Conservation (phyloP, 2,888 invertebrate species). For the Rhodophaea formosa region DNA sequence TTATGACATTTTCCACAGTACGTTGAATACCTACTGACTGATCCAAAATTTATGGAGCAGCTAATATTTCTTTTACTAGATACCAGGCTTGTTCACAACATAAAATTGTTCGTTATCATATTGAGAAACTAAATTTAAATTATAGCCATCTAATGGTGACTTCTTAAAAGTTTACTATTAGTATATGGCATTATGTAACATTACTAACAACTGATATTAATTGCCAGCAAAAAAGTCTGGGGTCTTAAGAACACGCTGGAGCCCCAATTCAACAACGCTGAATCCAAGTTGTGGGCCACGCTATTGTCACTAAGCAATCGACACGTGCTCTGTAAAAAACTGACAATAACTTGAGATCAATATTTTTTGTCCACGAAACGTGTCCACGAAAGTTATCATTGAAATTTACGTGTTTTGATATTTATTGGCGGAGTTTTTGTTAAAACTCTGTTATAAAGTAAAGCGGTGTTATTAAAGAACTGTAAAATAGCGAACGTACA, state of each 20-base stretch:
- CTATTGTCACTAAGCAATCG: constrained; percentile 11
- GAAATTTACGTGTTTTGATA: constrained; percentile 11
- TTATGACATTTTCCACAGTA: too few species aligned
- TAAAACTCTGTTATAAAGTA: neutral
- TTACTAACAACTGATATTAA: too few species aligned
- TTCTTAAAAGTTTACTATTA: too few species aligned
- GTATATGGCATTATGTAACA: too few species aligned
- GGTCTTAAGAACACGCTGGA: neutral
- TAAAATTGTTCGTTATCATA: too few species aligned
- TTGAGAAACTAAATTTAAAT: too few species aligned
- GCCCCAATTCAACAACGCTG: constrained; percentile 25
- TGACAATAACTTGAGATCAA: constrained; percentile 10
- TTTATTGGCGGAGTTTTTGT: neutral
- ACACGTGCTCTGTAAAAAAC: constrained; percentile 11
- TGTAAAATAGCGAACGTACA: neutral
- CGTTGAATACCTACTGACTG: too few species aligned
- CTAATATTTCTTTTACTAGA: too few species aligned
- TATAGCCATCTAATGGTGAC: too few species aligned
- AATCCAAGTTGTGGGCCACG: constrained; percentile 11
- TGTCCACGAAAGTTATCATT: constrained; percentile 16
- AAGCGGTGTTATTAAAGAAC: neutral
- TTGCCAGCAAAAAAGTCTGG: too few species aligned
- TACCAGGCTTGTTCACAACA: too few species aligned
- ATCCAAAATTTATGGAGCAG: too few species aligned
- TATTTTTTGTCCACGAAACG: constrained; percentile 1